Evolutionary conservation across 2,797 vertebrate species (phyloP).

Genomic region (Crocidura indochinensis): DNA sequence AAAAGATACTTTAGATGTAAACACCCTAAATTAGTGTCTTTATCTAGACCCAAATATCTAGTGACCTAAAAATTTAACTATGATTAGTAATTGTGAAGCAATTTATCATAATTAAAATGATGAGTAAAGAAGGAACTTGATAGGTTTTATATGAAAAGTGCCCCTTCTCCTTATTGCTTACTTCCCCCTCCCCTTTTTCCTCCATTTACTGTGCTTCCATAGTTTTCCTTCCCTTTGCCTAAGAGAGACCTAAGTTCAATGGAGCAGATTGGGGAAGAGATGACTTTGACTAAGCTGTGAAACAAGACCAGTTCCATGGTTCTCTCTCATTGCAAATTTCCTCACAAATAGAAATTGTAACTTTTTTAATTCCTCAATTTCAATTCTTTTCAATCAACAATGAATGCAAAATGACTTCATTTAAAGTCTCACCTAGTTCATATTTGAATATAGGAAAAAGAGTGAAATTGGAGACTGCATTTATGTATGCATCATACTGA

Average conservation of each 20-base stretch:
- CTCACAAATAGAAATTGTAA: neutral
- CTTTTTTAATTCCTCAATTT: neutral
- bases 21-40: neutral
- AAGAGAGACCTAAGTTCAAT: neutral
- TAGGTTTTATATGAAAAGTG: neutral
- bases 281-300: neutral
- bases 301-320: too few species aligned
- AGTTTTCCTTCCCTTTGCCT: neutral
- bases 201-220: neutral
- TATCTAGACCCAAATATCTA: neutral
- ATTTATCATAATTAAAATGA: too few species aligned
- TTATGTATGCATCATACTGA: neutral
- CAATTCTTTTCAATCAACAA: neutral
- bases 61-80: neutral
- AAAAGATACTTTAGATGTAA: neutral
- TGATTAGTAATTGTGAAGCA: neutral
- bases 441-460: neutral
- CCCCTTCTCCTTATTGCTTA: too few species aligned
- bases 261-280: too few species aligned
- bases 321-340: neutral
- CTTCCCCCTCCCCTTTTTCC: neutral
- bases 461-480: neutral
- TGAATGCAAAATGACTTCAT: neutral
- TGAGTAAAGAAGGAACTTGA: neutral
- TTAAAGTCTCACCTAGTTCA: slow-evolving; percentile 13